A percentile compares a stretch with the other conserved stretches of the same genome.
Evolutionary conservation across 2,888 invertebrate species (phyloP).

Genomic region (Griposia aprilina): DNA sequence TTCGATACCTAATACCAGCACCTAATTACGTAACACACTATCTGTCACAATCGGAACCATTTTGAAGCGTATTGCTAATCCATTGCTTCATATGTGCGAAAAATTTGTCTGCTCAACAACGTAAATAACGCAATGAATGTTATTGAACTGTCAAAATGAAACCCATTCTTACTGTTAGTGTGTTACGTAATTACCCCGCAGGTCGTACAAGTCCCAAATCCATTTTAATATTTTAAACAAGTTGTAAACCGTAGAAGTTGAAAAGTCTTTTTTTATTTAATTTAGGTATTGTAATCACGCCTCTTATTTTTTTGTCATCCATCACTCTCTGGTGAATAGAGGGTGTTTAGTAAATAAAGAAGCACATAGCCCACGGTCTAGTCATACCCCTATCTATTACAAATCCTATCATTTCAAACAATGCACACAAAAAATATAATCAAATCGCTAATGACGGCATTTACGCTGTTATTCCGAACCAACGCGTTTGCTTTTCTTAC

Average conservation of each 20-base stretch:
- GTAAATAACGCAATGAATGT: too few relatives aligned
- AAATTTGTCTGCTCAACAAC: too few relatives aligned
- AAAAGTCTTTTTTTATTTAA: background rate
- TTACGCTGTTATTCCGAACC: conserved; percentile 87
- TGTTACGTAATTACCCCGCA: too few relatives aligned
- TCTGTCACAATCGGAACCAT: too few relatives aligned
- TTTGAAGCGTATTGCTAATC: too few relatives aligned
- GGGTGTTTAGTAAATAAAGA: conserved; percentile 36
- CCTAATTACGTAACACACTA: too few relatives aligned
- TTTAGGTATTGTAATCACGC: background rate
- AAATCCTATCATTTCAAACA: conserved; percentile 84
- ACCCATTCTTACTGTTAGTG: too few relatives aligned
- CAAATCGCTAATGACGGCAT: conserved; percentile 87
- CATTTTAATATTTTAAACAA: background rate
- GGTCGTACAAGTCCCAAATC: background rate
- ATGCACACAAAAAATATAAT: conserved; percentile 80
- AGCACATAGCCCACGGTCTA: conserved; percentile 19
- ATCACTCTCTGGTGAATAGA: background rate
- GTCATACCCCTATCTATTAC: conserved; percentile 84
- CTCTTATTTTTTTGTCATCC: background rate
- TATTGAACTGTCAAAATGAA: too few relatives aligned
- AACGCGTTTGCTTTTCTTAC: conserved; percentile 87
- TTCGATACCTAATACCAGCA: too few relatives aligned
- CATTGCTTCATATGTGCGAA: too few relatives aligned
- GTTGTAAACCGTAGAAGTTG: background rate